Evolutionary conservation across 2,888 invertebrate species (phyloP), one percentile per base, ranked within the genome.

Genomic region (Bombylius major): DNA sequence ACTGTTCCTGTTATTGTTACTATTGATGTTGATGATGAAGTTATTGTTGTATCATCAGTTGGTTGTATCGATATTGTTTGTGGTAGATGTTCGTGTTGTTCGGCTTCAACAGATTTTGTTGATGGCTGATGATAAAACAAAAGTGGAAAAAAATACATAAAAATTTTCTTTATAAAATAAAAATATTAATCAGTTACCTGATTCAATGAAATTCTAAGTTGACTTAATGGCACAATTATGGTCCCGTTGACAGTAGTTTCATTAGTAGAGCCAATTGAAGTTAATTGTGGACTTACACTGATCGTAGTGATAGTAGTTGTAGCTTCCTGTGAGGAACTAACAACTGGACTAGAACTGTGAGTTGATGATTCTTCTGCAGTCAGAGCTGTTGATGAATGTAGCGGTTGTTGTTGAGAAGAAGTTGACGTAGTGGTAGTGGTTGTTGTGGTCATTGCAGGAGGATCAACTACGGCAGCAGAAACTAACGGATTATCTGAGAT

Each of bases 1-100:
- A 32, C 34, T 51, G 56, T 50, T 56, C 58, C 56, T 60, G 58
- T 50, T 56, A 59, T 47, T 65, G 62, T 49, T 56, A 59, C 49
- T 58, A 54, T 23, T 56, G 58, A 47, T 53, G 49, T 57, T 62
- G 55, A 34, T 58, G 48, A 50, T 46, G 47, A 33, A 50, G 53
- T 50, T 60, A 54, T 48, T 55, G 55, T 42, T 55, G 61, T 52
- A 49, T 57, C 56, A 59, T 58, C 55, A 54, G 36, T 42, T 55
- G 52, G 55, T 56, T 56, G 59, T 36, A 62, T 36, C 14, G 54
- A 44, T 58, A 56, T 55, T 55, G 54, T 56, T 57, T 51, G 46
- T 46, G 50, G 50, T 50, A 58, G 11, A 4, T 44, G 4, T 5
- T 44, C 12, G 5, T 23, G 23, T 23, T 23, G 23, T 23, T 23